Conservation (phyloP, 2,113 vertebrate genomes). For the Python bivittatus region DNA sequence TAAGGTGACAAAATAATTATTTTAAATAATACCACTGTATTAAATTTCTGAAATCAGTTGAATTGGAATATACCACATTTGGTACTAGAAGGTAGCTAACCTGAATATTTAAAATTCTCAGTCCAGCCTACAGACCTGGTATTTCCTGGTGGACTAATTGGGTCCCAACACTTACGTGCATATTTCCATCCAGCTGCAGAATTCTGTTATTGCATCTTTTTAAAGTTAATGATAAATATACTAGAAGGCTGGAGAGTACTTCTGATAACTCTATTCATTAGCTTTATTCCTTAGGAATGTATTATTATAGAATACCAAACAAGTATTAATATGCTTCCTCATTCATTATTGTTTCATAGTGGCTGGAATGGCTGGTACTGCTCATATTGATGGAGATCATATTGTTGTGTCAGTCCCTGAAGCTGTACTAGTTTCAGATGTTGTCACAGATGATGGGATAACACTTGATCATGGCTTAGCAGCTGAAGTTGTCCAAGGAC, state of each 20-base stretch:
- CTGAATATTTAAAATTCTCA: background rate
- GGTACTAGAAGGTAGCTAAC: background rate
- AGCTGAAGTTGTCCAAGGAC: constrained; percentile 89
- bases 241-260: background rate
- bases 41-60: background rate
- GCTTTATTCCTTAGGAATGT: background rate
- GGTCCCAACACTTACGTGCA: background rate
- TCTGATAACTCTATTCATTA: background rate
- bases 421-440: constrained; percentile 94
- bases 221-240: background rate
- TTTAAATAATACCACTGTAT: background rate
- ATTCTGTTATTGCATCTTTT: background rate
- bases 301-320: constrained; percentile 19
- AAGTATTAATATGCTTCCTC: constrained; percentile 57
- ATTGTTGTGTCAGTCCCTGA: constrained; percentile 98
- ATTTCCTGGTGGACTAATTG: background rate
- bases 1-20: background rate
- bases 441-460: constrained; percentile 94
- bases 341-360: constrained; percentile 75
- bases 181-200: background rate
- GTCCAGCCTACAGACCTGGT: background rate
- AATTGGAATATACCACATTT: background rate
- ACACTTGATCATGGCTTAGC: constrained; percentile 90
- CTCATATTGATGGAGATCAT: constrained; percentile 96
- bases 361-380: constrained; percentile 95